A percentile compares a stretch with the other conserved stretches of the same genome.
Evolutionary conservation across 2,113 vertebrate species (phyloP).

Genomic region (Patagioenas fasciata): DNA sequence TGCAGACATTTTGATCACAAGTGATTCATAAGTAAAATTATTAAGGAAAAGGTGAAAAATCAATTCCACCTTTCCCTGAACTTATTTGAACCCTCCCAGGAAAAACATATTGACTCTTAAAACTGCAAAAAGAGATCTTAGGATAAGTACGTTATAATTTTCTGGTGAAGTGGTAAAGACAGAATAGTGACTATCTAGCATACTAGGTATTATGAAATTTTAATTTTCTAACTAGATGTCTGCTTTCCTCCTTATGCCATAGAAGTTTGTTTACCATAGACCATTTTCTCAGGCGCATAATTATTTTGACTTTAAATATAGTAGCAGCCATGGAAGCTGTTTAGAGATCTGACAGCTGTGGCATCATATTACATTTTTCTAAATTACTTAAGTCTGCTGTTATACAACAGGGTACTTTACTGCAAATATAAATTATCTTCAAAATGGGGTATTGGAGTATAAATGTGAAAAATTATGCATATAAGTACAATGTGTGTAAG

Average conservation of each 20-base stretch:
- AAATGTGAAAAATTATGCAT: neutral
- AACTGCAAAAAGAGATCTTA: neutral
- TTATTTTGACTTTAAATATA: slow-evolving; percentile 63
- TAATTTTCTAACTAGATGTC: slow-evolving; percentile 29
- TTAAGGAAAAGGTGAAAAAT: neutral
- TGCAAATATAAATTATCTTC: slow-evolving; percentile 5
- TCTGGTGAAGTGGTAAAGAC: neutral
- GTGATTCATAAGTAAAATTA: neutral
- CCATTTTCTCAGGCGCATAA: slow-evolving; percentile 53
- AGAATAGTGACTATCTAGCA: neutral
- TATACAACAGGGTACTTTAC: neutral
- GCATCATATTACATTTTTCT: slow-evolving; percentile 8
- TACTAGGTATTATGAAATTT: slow-evolving; percentile 27
- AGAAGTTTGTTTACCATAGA: slow-evolving; percentile 75
- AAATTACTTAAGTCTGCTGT: slow-evolving; percentile 14
- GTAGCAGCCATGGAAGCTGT: slow-evolving; percentile 27
- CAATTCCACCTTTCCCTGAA: neutral
- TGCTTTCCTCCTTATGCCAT: slow-evolving; percentile 64
- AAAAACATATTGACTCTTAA: neutral
- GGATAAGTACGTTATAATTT: neutral
- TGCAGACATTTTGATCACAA: neutral
- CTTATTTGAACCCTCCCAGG: neutral
- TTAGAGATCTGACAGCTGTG: slow-evolving; percentile 52
- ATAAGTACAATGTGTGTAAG: neutral
- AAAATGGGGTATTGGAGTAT: neutral